Evolutionary conservation across 2,888 invertebrate species (phyloP).

Genomic region (Clusia tigrina): DNA sequence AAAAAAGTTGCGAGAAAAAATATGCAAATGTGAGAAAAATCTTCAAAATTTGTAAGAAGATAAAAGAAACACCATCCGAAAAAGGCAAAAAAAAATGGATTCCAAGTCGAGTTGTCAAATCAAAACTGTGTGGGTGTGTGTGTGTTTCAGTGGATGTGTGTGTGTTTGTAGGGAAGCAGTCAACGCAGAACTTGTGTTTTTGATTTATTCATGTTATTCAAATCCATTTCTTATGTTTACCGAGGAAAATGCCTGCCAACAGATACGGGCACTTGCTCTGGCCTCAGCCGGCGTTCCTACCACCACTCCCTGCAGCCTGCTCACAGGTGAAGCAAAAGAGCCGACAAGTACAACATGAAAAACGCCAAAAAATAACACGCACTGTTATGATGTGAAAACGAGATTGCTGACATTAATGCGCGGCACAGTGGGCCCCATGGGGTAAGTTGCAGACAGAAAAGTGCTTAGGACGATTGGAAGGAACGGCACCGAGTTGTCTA

Average conservation of each 20-base stretch:
- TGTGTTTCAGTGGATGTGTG: too few species aligned
- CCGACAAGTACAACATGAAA: neutral
- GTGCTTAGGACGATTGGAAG: too few species aligned
- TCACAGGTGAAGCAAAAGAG: neutral
- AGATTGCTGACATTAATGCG: too few species aligned
- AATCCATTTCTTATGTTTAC: conserved; percentile 39
- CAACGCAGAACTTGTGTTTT: conserved; percentile 3
- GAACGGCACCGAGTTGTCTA: too few species aligned
- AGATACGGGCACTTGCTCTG: too few species aligned
- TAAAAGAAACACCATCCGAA: conserved; percentile 27
- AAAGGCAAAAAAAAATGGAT: too few species aligned
- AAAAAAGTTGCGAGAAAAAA: conserved; percentile 26
- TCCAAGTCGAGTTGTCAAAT: too few species aligned
- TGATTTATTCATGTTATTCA: conserved; percentile 41
- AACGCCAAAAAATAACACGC: neutral
- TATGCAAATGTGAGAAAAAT: conserved; percentile 55
- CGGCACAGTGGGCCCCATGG: too few species aligned
- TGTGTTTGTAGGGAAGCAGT: too few species aligned
- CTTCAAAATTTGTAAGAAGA: conserved; percentile 56
- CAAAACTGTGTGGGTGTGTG: too few species aligned
- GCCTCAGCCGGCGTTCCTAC: neutral
- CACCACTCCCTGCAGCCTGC: neutral
- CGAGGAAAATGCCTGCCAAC: neutral
- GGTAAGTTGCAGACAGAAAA: too few species aligned
- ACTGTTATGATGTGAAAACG: conserved; percentile 9